Evolutionary conservation across 2,113 vertebrate species (phyloP), one percentile per base, ranked within the genome.

Genomic region (Phainopepla nitens): DNA sequence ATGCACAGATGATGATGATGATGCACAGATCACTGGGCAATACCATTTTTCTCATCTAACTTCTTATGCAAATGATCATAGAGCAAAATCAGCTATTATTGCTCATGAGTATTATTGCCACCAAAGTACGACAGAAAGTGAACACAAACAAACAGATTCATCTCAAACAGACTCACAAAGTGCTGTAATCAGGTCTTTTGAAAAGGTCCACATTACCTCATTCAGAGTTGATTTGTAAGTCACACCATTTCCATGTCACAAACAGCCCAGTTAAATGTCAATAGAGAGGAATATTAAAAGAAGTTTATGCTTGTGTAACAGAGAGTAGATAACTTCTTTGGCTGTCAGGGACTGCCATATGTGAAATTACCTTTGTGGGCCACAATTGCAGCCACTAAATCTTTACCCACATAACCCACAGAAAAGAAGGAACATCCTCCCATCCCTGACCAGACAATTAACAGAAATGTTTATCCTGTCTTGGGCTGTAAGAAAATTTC

Each of bases 11-110:
- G 42, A 89, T 36, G 69, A 83, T 33, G 72, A 88, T 36, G 54
- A 91, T 73, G 94, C 69, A 94, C 90, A 95, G 76, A 93, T 83
- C 85, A 87, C 69, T 87, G 82, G 82, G 80, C 88, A 96, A 81
- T 50, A 77, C 21, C 75, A 64, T 81, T 90, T 93, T 90, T 89
- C 85, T 90, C 72, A 71, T 92, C 72, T 77, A 94, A 82, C 28
- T 92, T 93, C 78, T 84, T 78, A 95, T 57, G 76, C 65, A 92
- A 95, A 96, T 72, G 41, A 93, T 72, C 69, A 57, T 21, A 35
- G 60, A 95, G 83, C 84, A 92, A 93, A 95, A 87, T 57, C 91
- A 89, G 47, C 76, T 81, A 62, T 86, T 86, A 83, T 41, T 92
- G 78, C 60, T 90, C 80, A 77, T 65, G 87, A 96, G 79, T 57